phyloP scores from a whole-genome alignment of 2,113 vertebrate species.

The Ahaetulla prasina region DNA sequence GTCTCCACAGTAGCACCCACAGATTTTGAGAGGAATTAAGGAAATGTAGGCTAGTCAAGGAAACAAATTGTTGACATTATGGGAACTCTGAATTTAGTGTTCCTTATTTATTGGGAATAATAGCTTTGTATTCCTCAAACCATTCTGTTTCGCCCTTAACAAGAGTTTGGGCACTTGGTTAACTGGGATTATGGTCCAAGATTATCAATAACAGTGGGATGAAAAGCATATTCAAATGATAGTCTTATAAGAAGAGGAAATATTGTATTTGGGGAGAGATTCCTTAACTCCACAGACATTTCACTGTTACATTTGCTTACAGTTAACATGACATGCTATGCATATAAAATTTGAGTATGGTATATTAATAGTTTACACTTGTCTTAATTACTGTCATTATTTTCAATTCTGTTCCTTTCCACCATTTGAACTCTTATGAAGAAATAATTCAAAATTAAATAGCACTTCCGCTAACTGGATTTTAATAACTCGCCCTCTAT shows the following conservation, averaged over 20 bases:
- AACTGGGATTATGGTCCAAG: neutral
- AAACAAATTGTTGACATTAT: neutral
- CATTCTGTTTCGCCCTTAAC: neutral
- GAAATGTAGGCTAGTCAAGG: neutral
- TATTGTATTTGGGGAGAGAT: slow-evolving; percentile 26
- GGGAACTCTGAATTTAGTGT: neutral
- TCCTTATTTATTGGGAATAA: neutral
- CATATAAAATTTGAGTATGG: slow-evolving; percentile 26
- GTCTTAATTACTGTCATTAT: slow-evolving; percentile 35
- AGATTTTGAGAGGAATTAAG: neutral
- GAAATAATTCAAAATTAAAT: slow-evolving; percentile 7
- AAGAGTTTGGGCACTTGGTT: neutral
- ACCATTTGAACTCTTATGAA: slow-evolving; percentile 11
- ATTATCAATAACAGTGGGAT: neutral
- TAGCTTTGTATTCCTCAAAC: neutral
- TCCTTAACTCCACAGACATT: slow-evolving; percentile 18
- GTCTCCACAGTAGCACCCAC: neutral
- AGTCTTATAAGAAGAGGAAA: slow-evolving; percentile 1
- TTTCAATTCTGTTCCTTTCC: slow-evolving; percentile 38
- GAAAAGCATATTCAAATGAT: slow-evolving; percentile 23
- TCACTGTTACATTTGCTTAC: neutral
- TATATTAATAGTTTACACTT: slow-evolving; percentile 42
- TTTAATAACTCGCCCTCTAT: neutral
- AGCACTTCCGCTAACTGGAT: slow-evolving; percentile 1
- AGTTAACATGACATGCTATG: neutral